Evolutionary conservation across 2,797 vertebrate genomes (phyloP).

Genomic region (Acipenser ruthenus): DNA sequence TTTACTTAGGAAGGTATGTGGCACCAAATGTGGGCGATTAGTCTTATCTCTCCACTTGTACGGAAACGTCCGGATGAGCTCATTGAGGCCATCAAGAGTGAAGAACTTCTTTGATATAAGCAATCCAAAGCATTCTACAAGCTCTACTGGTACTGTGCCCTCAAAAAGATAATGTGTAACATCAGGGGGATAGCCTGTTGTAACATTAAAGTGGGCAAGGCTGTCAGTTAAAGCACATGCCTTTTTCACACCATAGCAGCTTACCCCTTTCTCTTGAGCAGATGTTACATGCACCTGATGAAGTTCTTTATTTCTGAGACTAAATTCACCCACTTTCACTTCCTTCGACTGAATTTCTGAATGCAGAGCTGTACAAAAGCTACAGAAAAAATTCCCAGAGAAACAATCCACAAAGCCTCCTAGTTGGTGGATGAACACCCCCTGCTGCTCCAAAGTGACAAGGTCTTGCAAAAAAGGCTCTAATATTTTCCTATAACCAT

Average conservation of each 20-base stretch:
- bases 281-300: conserved; percentile 2
- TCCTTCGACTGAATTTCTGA: neutral
- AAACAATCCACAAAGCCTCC: neutral
- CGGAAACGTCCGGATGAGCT: conserved; percentile 8
- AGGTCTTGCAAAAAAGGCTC: conserved; percentile 14
- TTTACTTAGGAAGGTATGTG: neutral
- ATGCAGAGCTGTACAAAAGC: neutral
- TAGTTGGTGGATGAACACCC: conserved; percentile 9
- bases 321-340: neutral
- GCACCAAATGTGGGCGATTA: conserved; percentile 20
- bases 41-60: conserved; percentile 18
- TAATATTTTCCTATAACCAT: conserved; percentile 13
- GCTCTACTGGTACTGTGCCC: conserved; percentile 19
- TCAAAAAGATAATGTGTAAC: conserved; percentile 4
- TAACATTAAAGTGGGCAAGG: conserved; percentile 9
- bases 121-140: conserved; percentile 15
- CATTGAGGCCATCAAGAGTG: conserved; percentile 16
- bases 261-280: neutral
- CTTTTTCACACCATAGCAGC: conserved; percentile 9
- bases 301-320: neutral
- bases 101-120: conserved; percentile 18
- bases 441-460: conserved; percentile 18
- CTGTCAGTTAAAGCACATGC: conserved; percentile 15
- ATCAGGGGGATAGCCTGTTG: conserved; percentile 16
- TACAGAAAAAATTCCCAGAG: neutral